Conservation (phyloP, 2,797 vertebrate genomes). For the Gallinago solitaria region DNA sequence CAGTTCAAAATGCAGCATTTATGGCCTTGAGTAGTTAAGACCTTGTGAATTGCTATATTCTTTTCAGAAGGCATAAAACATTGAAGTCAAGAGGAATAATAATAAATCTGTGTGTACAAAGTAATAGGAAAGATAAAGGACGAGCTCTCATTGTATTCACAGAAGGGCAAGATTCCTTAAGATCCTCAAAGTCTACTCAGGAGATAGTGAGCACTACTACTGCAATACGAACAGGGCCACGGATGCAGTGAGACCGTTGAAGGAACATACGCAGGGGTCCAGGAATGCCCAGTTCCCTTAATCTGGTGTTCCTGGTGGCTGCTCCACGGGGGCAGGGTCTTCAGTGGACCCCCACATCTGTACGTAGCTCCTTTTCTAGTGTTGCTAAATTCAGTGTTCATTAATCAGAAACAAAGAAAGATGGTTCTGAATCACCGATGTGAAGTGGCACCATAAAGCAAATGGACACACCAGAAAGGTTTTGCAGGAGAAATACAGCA, state of each 20-base stretch:
- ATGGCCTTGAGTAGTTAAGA: neutral
- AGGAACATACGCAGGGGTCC: neutral
- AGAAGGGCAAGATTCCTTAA: neutral
- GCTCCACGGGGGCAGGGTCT: neutral
- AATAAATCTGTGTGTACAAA: neutral
- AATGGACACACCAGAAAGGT: neutral
- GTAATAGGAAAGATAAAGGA: neutral
- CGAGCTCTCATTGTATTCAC: neutral
- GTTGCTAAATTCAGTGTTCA: neutral
- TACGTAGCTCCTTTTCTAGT: neutral
- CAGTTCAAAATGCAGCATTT: constrained; percentile 8
- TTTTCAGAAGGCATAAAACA: neutral
- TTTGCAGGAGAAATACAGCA: neutral
- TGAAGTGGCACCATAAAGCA: neutral
- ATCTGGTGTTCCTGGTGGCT: neutral
- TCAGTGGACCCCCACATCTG: neutral
- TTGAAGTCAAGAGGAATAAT: neutral
- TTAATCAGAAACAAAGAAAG: neutral
- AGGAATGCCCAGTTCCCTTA: neutral
- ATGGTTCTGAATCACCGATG: neutral
- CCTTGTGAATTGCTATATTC: neutral
- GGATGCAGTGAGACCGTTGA: neutral
- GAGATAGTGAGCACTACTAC: neutral
- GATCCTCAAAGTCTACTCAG: neutral
- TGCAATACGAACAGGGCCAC: neutral